Evolutionary conservation across 2,797 vertebrate genomes (phyloP).

Genomic region (Sebastes cheni): DNA sequence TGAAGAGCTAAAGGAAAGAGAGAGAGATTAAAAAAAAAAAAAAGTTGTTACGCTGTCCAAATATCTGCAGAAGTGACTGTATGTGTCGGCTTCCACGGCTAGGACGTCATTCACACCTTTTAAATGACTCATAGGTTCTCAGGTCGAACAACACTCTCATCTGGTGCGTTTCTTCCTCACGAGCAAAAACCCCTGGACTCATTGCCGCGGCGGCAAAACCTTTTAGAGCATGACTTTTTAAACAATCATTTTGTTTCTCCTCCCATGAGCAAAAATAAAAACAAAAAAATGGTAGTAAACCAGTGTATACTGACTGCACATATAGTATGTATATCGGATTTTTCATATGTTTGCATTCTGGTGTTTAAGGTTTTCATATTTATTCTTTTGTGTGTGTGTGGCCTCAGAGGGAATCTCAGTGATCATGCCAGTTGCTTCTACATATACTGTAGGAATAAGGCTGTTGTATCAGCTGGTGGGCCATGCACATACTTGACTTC

Average conservation of each 20-base stretch:
- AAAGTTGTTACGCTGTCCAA: slow-evolving; percentile 18
- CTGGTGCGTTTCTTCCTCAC: slow-evolving; percentile 51
- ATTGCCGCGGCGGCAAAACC: slow-evolving; percentile 43
- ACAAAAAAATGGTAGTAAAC: slow-evolving; percentile 39
- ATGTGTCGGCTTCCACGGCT: slow-evolving; percentile 36
- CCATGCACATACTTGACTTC: slow-evolving; percentile 37
- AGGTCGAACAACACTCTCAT: slow-evolving; percentile 74
- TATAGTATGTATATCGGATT: slow-evolving; percentile 75
- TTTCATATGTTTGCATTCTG: slow-evolving; percentile 68
- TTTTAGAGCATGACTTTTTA: slow-evolving; percentile 72
- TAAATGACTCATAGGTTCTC: slow-evolving; percentile 73
- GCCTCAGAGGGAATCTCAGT: slow-evolving; percentile 36
- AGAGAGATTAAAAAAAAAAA: background rate
- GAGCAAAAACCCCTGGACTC: slow-evolving; percentile 34
- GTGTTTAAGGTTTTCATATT: slow-evolving; percentile 74
- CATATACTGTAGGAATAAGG: background rate
- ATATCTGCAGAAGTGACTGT: slow-evolving; percentile 16
- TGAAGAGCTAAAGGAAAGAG: background rate
- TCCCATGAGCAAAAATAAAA: slow-evolving; percentile 54
- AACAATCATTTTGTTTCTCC: slow-evolving; percentile 52
- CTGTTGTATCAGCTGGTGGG: background rate
- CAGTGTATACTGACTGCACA: slow-evolving; percentile 74
- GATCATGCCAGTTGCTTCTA: slow-evolving; percentile 11
- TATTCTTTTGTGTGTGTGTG: slow-evolving; percentile 50
- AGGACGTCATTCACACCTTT: slow-evolving; percentile 55